Percentiles rank a stretch among this genome's conserved stretches.
Conservation (phyloP, 1,140 invertebrate species). For the Drosophila aff. region DNA sequence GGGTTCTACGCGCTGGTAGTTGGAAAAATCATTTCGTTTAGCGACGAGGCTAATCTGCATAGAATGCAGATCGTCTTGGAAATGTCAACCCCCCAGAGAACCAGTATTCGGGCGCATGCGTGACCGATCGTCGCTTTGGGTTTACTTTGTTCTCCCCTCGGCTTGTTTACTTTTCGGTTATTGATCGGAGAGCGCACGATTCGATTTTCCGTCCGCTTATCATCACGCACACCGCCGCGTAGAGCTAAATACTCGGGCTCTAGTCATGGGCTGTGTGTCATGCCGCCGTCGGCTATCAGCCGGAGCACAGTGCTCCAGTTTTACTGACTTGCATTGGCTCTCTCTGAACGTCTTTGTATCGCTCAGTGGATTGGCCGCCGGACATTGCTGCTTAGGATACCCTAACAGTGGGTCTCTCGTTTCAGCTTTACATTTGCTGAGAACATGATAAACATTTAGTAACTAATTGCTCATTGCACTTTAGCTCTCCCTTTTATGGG, state of each 20-base stretch:
- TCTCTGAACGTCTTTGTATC: conserved; percentile 13
- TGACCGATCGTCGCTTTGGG: conserved; percentile 32
- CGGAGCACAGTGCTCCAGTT: conserved; percentile 43
- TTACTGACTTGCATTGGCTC: conserved; percentile 24
- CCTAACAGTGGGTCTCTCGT: not conserved
- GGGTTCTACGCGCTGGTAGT: conserved; percentile 30
- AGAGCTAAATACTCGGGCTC: conserved; percentile 7
- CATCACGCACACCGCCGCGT: conserved; percentile 24
- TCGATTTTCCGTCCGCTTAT: conserved; percentile 42
- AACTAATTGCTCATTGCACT: not conserved
- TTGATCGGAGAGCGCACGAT: conserved; percentile 42
- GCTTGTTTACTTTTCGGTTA: conserved; percentile 40
- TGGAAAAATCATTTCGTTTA: conserved; percentile 37
- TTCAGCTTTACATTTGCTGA: not conserved
- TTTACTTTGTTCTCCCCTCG: conserved; percentile 24
- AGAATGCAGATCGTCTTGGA: conserved; percentile 53
- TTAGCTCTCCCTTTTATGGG: not conserved
- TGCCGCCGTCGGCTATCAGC: conserved; percentile 38
- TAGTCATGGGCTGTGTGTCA: conserved; percentile 46
- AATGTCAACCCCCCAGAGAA: conserved; percentile 32
- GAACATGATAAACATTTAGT: not conserved
- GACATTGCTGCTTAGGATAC: conserved; percentile 11
- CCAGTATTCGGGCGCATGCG: conserved; percentile 38
- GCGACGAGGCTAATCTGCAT: conserved; percentile 46
- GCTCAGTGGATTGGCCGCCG: conserved; percentile 2